A percentile compares a stretch with the other conserved stretches of the same genome.
Evolutionary conservation across 2,797 vertebrate genomes (phyloP).

Genomic region (Staurois parvus): DNA sequence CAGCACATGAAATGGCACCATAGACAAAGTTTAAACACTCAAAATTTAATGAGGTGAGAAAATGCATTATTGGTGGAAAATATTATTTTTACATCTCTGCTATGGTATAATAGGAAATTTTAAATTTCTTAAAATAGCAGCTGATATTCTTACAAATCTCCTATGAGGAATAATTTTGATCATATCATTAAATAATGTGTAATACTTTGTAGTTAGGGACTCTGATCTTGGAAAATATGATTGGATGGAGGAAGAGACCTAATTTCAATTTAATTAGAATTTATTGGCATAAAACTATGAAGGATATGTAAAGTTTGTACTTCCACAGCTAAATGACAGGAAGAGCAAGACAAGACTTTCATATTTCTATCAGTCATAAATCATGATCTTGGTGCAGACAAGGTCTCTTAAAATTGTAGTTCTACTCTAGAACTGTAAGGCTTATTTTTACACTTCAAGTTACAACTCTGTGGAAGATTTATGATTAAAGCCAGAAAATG

Average conservation of each 20-base stretch:
- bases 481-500: constrained; percentile 23
- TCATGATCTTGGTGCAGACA: background rate
- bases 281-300: constrained; percentile 3
- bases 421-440: background rate
- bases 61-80: no score
- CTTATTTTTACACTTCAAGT: constrained; percentile 1
- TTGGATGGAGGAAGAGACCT: constrained; percentile 2
- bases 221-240: background rate
- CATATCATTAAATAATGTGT: background rate
- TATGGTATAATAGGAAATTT: background rate
- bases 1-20: no score
- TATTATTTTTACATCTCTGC: no score
- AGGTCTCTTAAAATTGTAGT: background rate
- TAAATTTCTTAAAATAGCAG: background rate
- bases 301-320: background rate
- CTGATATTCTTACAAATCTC: background rate
- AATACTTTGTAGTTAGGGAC: background rate
- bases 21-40: no score
- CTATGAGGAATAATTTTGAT: background rate
- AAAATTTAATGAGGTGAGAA: no score
- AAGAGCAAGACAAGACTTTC: constrained; percentile 3
- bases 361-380: background rate
- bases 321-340: background rate
- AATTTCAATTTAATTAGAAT: constrained; percentile 16
- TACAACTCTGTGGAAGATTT: constrained; percentile 10